Evolutionary conservation across 2,797 vertebrate species (phyloP).

Genomic region (Lycodopsis pacificus): DNA sequence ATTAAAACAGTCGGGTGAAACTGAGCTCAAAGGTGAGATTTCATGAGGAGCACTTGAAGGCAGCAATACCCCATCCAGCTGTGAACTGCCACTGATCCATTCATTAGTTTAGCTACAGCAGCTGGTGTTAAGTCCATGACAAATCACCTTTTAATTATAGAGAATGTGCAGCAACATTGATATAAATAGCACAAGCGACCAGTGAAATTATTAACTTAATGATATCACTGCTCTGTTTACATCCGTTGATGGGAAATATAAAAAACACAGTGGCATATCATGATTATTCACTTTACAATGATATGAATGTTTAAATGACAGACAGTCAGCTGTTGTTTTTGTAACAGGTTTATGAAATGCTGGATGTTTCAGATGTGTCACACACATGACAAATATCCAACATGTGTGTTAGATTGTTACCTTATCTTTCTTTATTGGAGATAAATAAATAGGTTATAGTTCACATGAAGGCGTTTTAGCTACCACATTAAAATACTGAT

Average conservation of each 20-base stretch:
- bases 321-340: slow-evolving; percentile 16
- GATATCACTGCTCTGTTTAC: slow-evolving; percentile 7
- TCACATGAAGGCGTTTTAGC: not conserved
- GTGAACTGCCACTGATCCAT: slow-evolving; percentile 22
- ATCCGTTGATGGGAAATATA: not conserved
- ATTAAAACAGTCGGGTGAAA: not conserved
- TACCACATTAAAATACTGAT: not conserved
- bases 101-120: slow-evolving; percentile 1
- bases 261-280: not conserved
- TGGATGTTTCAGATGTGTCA: slow-evolving; percentile 30
- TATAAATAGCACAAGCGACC: not conserved
- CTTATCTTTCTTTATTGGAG: slow-evolving; percentile 36
- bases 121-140: not conserved
- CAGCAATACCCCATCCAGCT: slow-evolving; percentile 24
- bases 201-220: not conserved
- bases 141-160: slow-evolving; percentile 15
- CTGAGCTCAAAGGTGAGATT: not conserved
- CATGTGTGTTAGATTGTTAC: slow-evolving; percentile 7
- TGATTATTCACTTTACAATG: not conserved
- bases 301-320: not conserved
- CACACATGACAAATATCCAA: slow-evolving; percentile 29
- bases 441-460: slow-evolving; percentile 6
- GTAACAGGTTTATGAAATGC: slow-evolving; percentile 17
- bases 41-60: slow-evolving; percentile 4
- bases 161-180: not conserved